These are phyloP conservation scores for Trogon surrucura DNA, from an alignment of 2,113 vertebrate species.

Conservation along the genomic window DNA sequence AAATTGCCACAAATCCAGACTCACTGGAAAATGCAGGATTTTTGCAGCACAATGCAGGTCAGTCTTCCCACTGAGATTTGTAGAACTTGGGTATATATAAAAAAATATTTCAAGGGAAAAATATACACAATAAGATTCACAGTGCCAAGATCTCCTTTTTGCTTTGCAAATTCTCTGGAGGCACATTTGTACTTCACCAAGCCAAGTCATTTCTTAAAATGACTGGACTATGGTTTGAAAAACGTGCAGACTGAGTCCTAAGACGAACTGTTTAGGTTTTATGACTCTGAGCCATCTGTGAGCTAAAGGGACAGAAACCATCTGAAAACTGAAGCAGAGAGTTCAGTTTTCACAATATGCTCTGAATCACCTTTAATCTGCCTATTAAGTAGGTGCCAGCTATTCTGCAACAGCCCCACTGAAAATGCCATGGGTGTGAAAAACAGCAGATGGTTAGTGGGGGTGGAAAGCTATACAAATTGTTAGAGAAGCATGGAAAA, in stretches of 20 bases:
- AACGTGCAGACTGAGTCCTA: constrained; percentile 49
- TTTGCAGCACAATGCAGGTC: neutral
- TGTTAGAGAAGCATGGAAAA: constrained; percentile 28
- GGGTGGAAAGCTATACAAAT: constrained; percentile 43
- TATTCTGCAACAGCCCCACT: neutral
- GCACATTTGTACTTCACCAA: constrained; percentile 10
- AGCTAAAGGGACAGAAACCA: neutral
- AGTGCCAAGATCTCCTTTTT: constrained; percentile 28
- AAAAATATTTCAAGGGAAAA: constrained; percentile 27
- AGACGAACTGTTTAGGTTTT: constrained; percentile 8
- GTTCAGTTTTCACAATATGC: neutral
- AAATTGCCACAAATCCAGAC: neutral
- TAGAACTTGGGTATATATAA: neutral
- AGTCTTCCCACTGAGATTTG: neutral
- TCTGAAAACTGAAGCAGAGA: neutral
- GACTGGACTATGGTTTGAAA: constrained; percentile 10
- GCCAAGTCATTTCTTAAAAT: constrained; percentile 49
- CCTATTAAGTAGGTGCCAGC: neutral
- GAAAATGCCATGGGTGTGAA: constrained; percentile 20
- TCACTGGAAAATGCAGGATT: neutral
- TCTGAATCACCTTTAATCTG: constrained; percentile 1
- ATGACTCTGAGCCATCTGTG: constrained; percentile 38
- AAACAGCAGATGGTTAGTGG: constrained; percentile 47
- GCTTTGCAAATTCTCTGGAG: constrained; percentile 33
- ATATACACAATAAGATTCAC: constrained; percentile 10